Base-by-base conservation (phyloP, 2,888 invertebrate genomes). In the Plebejus anna region DNA sequence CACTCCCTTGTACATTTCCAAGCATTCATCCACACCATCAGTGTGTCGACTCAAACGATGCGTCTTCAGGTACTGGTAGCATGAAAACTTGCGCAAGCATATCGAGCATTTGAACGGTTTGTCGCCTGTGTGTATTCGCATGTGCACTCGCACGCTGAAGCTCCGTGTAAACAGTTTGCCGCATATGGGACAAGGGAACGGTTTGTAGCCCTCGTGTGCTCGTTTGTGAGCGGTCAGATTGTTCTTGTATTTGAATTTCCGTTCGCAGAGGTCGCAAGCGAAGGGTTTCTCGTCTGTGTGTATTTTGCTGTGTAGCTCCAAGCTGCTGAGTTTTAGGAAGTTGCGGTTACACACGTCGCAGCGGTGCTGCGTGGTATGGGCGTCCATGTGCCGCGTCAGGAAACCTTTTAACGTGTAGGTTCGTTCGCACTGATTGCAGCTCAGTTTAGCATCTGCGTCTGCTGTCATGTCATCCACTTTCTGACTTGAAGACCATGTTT, bases 231-330 rank as follows among this genome's bases (percentile, higher is more conserved):
- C 38, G 42, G 16, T n/a, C n/a, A 71, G 42, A 11, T 71, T 71
- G 42, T 7, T 42, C 38, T 42, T 71, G 71, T 71, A 71, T 3
- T n/a, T 32, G 38, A 71, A 71, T 32, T 16, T 32, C 38, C 42
- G 71, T n/a, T 42, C 38, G 38, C 71, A 71, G 13, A 42, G n/a
- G 7, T 71, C 71, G 38, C 71, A 71, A 38, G 4, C 16, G n/a
- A 38, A 71, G n/a, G 71, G 42, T n/a, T 42, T 71, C n/a, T 42
- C 71, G 42, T 38, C n/a, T 4, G 36, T n/a, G 71, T 42, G 71
- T 7, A 1, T 5, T n/a, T 38, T 71, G 16, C n/a, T 11, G 42
- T 71, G 71, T n/a, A n/a, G n/a, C n/a, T 5, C 22, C n/a, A 71
- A 42, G 42, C 9, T 9, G 71, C n/a, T 42, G 42, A 4, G 7